These are phyloP conservation scores for Drosophila mayaguana DNA, from an alignment of 2,888 invertebrate genomes.

Conservation along the genomic window DNA sequence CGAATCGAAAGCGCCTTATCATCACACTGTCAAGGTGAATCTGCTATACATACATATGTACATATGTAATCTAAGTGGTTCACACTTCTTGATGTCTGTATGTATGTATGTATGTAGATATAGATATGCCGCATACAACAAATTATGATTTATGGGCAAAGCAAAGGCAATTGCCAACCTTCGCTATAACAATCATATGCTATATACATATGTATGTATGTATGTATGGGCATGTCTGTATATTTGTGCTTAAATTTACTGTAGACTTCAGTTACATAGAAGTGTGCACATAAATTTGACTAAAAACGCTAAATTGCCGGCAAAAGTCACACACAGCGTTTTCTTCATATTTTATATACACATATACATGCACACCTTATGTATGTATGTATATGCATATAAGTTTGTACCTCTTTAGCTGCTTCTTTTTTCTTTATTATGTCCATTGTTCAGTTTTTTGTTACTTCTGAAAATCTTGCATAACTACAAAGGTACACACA, in stretches of 20 bases:
- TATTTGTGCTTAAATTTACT: slow-evolving; percentile 4
- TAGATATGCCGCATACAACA: slow-evolving; percentile 19
- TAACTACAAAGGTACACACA: slow-evolving; percentile 38
- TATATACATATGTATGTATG: neutral
- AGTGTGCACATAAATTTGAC: slow-evolving; percentile 46
- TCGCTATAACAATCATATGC: slow-evolving; percentile 9
- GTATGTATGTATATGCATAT: neutral
- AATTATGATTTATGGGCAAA: slow-evolving; percentile 48
- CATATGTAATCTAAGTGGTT: slow-evolving; percentile 39
- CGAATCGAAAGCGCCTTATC: slow-evolving; percentile 28
- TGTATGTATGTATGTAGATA: slow-evolving; percentile 1
- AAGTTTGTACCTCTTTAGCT: slow-evolving; percentile 2
- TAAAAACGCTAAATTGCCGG: slow-evolving; percentile 50
- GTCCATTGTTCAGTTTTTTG: slow-evolving; percentile 51
- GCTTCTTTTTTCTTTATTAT: slow-evolving; percentile 10
- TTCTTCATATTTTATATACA: neutral
- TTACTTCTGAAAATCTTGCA: slow-evolving; percentile 56
- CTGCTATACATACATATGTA: slow-evolving; percentile 6
- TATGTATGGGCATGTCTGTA: neutral
- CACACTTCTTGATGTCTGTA: slow-evolving; percentile 1
- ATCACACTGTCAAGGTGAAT: slow-evolving; percentile 60
- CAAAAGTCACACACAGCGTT: slow-evolving; percentile 60
- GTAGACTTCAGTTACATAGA: slow-evolving; percentile 19
- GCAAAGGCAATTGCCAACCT: slow-evolving; percentile 27
- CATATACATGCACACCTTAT: neutral